A percentile compares a stretch with the other conserved stretches of the same genome.
These are phyloP conservation scores for Pholis gunnellus DNA, from an alignment of 2,113 vertebrate species.

Conservation along the genomic window DNA sequence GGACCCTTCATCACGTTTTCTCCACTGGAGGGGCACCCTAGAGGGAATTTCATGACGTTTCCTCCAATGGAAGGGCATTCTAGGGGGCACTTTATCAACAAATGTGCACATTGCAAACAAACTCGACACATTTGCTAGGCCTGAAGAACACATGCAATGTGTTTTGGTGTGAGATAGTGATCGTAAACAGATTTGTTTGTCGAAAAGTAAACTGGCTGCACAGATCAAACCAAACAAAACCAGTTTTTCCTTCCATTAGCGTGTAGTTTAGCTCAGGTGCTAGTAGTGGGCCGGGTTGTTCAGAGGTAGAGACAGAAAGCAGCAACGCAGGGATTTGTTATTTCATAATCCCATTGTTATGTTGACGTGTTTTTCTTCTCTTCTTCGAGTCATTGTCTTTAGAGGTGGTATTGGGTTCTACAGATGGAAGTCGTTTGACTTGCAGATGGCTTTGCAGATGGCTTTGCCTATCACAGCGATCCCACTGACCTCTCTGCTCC, in stretches of 20 bases:
- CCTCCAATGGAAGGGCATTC: too few species aligned
- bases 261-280: neutral
- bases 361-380: neutral
- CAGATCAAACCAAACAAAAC: neutral
- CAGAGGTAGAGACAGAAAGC: neutral
- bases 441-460: neutral
- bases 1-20: too few species aligned
- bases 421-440: neutral
- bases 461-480: neutral
- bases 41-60: too few species aligned
- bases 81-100: neutral
- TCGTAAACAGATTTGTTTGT: neutral
- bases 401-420: neutral
- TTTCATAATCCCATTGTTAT: neutral
- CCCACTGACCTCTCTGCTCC: neutral
- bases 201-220: neutral
- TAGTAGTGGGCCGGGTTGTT: neutral
- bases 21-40: too few species aligned
- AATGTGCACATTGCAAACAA: neutral
- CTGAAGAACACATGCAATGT: neutral
- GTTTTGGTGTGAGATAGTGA: neutral
- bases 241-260: neutral
- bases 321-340: neutral
- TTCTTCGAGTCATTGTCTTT: neutral
- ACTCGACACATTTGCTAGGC: neutral